A percentile compares a stretch with the other conserved stretches of the same genome.
Conservation (phyloP, 2,888 invertebrate genomes). For the Dryomyza anilis region DNA sequence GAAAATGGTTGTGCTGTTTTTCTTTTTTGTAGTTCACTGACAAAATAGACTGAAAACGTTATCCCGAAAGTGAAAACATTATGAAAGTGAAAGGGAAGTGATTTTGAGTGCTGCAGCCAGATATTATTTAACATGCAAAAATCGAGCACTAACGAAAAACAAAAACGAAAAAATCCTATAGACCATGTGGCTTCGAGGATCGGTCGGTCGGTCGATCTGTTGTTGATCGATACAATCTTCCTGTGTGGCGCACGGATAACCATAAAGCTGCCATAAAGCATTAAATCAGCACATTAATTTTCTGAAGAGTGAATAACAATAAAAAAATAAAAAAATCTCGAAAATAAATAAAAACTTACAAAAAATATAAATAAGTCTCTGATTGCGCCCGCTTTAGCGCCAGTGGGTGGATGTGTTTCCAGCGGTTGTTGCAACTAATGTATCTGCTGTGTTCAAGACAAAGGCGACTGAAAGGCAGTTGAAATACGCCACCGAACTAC, state of each 20-base stretch:
- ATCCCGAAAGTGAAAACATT: no score
- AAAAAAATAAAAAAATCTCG: no score
- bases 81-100: no score
- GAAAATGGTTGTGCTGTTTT: no score
- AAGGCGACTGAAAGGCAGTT: background rate
- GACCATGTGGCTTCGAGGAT: background rate
- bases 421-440: background rate
- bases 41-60: no score
- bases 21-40: no score
- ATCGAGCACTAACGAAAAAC: background rate
- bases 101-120: no score
- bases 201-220: background rate
- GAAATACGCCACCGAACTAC: no score
- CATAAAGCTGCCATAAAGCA: conserved; percentile 32
- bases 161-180: background rate
- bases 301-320: conserved; percentile 33
- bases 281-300: conserved; percentile 34
- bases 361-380: no score
- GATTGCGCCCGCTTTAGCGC: conserved; percentile 23
- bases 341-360: no score
- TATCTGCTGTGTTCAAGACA: background rate
- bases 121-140: no score
- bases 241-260: conserved; percentile 32
- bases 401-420: no score
- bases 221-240: conserved; percentile 1